Conservation (phyloP, 53 echinoderm and acorn worm genomes). For the Echinarachnius parma region DNA sequence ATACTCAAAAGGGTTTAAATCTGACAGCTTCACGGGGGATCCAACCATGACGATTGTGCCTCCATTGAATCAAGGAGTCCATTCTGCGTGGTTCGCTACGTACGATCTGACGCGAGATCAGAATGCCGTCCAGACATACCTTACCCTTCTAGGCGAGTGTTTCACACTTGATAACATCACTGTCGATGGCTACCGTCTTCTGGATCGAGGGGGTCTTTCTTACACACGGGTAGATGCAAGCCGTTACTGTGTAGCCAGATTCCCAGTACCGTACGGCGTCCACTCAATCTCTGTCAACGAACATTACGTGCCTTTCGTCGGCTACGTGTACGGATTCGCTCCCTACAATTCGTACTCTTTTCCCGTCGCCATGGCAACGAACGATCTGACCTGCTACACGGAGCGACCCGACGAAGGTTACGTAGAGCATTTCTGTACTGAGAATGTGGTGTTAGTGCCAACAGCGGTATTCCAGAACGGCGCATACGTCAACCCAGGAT, state of each 20-base stretch:
- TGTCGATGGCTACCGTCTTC: conserved; percentile 15
- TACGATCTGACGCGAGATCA: conserved; percentile 52
- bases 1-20: conserved; percentile 46
- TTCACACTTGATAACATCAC: conserved; percentile 20
- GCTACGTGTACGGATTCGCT: conserved; percentile 58
- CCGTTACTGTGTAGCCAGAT: conserved; percentile 45
- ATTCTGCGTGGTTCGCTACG: conserved; percentile 34
- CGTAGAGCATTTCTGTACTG: conserved; percentile 22
- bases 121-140: conserved; percentile 35
- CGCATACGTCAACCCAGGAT: background rate
- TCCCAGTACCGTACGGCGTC: conserved; percentile 42
- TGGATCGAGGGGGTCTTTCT: conserved; percentile 1
- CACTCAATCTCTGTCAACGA: conserved; percentile 34
- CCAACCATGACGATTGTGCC: conserved; percentile 70
- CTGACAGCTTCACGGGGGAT: conserved; percentile 53
- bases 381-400: conserved; percentile 32
- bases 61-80: conserved; percentile 62
- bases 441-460: conserved; percentile 9
- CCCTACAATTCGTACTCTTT: conserved; percentile 54
- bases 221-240: conserved; percentile 15
- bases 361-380: conserved; percentile 50
- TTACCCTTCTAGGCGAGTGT: conserved; percentile 53
- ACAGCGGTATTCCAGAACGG: background rate
- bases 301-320: conserved; percentile 48
- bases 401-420: background rate